phyloP scores from a whole-genome alignment of 2,113 vertebrate genomes.

The Platichthys flesus region DNA sequence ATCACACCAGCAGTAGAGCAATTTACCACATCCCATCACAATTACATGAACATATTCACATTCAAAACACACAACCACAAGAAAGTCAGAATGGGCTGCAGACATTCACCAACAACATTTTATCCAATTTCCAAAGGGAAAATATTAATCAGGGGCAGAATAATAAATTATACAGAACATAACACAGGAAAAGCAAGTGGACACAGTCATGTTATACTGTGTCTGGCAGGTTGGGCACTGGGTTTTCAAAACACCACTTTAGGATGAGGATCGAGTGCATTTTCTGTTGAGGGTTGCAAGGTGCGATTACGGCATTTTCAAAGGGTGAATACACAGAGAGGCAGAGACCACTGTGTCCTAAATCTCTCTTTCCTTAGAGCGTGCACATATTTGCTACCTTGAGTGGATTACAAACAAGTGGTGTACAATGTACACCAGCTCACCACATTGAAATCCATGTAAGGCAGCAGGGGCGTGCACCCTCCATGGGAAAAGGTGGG shows the following conservation, averaged over 20 bases:
- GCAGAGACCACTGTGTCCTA: conserved; percentile 49
- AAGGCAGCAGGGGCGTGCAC: conserved; percentile 42
- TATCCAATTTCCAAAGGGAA: conserved; percentile 9
- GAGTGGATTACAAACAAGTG: conserved; percentile 31
- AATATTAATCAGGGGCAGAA: conserved; percentile 16
- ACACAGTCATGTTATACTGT: conserved; percentile 4
- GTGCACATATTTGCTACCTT: conserved; percentile 29
- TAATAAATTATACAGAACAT: conserved; percentile 19
- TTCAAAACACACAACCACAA: conserved; percentile 57
- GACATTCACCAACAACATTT: not conserved
- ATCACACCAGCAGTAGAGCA: not conserved
- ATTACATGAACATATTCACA: conserved; percentile 24
- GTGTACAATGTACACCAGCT: conserved; percentile 18
- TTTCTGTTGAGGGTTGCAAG: conserved; percentile 35
- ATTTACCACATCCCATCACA: not conserved
- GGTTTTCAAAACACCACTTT: conserved; percentile 17
- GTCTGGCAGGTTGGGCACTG: not conserved
- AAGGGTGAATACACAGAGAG: conserved; percentile 47
- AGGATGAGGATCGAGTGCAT: conserved; percentile 21
- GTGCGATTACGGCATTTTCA: conserved; percentile 40
- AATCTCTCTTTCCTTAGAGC: conserved; percentile 39
- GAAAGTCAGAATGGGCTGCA: conserved; percentile 44
- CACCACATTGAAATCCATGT: conserved; percentile 20
- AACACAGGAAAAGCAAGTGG: conserved; percentile 44
- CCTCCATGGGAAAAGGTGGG: conserved; percentile 21